Evolutionary conservation across 2,797 vertebrate genomes (phyloP).

Genomic region (Austrolebias charrua): DNA sequence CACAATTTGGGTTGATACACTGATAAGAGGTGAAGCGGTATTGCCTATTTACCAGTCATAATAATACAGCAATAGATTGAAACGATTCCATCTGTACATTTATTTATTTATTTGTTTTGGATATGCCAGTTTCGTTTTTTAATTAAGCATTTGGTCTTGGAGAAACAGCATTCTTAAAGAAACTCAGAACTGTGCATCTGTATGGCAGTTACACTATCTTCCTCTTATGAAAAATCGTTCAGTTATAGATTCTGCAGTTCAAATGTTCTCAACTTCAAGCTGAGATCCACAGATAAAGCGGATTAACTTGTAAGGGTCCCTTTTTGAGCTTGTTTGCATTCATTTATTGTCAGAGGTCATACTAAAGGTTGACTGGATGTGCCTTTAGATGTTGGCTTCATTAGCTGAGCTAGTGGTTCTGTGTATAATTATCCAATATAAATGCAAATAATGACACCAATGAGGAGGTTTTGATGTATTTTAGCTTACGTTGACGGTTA

Average conservation of each 20-base stretch:
- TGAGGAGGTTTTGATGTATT: not conserved
- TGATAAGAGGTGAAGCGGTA: too few relatives aligned
- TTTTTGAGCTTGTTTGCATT: not conserved
- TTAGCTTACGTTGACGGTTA: not conserved
- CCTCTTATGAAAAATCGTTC: not conserved
- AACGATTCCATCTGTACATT: too few relatives aligned
- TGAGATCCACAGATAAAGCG: not conserved
- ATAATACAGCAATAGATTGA: too few relatives aligned
- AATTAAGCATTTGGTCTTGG: too few relatives aligned
- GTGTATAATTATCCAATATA: constrained; percentile 1
- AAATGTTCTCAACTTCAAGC: constrained; percentile 1
- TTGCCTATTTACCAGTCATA: too few relatives aligned
- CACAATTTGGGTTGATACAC: too few relatives aligned
- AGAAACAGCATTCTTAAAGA: too few relatives aligned
- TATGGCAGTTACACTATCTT: too few relatives aligned
- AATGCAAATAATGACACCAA: not conserved
- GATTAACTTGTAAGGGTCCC: not conserved
- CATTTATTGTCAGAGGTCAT: not conserved
- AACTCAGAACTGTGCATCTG: too few relatives aligned
- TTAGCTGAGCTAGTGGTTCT: not conserved
- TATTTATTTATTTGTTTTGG: too few relatives aligned
- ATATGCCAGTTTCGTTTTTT: too few relatives aligned
- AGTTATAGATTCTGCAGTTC: not conserved
- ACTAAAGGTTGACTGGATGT: not conserved
- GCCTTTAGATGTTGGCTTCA: not conserved